Base-by-base conservation (phyloP, 2,797 vertebrate species). In the Trachurus trachurus region DNA sequence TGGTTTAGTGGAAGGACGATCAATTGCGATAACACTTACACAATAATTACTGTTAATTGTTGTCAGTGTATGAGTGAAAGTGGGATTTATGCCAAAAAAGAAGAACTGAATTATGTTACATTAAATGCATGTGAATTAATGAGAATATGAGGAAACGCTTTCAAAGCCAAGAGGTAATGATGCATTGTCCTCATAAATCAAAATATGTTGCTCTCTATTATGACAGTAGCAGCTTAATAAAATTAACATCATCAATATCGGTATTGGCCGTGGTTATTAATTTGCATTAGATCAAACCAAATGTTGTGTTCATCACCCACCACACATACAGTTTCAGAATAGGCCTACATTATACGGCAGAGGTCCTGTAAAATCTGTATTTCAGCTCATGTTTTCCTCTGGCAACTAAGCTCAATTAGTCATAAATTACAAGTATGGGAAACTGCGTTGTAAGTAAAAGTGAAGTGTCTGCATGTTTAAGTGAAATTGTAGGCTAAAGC, bases 401-500 rank as follows among this genome's bases (percentile, higher is more conserved):
- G 19, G 37, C 12, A 62, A 31, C 3, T 6, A 56, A 50, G 49
- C 66, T 22, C 10, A 10, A 4, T 54, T 29, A 22, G 29, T 73
- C 49, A 26, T 45, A 40, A 68, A 65, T 17, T 13, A 19, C 9
- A 52, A 44, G 50, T 39, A 58, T 62, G 26, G 40, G n/a, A 74
- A 80, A 58, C 26, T 9, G 66, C 7, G 66, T 22, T 58, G 21
- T 47, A 34, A 71, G 47, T 69, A 29, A 58, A 66, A 50, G 22
- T 29, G 44, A 60, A 64, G 40, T 9, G 7, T 29, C 7, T 73
- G 53, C 44, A 52, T 61, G 52, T 45, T 71, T 12, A 76, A 64
- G 21, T 61, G 29, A 66, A 73, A 75, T n/a, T 56, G 66, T 76
- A 34, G 31, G 31, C 31, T 34, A 61, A 21, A 45, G n/a, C 72